phyloP scores from a whole-genome alignment of 2,888 invertebrate genomes.

The Cataglyphis cursor region DNA sequence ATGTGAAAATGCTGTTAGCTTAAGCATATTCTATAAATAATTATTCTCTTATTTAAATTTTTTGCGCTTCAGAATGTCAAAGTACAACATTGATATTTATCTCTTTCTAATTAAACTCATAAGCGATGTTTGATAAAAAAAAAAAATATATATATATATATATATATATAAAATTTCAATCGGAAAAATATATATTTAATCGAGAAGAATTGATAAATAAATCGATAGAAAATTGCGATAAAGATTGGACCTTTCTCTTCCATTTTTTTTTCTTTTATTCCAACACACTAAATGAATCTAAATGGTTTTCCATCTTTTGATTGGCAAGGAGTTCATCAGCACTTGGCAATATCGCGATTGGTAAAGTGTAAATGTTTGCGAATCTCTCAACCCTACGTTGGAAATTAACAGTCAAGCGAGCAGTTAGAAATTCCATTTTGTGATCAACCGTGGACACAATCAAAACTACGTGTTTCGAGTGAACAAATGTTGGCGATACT shows the following conservation, averaged over 20 bases:
- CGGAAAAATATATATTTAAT: not conserved
- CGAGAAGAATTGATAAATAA: not conserved
- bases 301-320: constrained; percentile 12
- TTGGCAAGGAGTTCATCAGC: not conserved
- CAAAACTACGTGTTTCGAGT: not conserved
- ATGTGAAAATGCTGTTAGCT: not conserved
- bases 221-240: not conserved
- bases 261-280: not conserved
- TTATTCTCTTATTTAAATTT: not conserved
- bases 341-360: constrained; percentile 19
- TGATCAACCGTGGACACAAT: not conserved
- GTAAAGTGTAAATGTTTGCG: constrained; percentile 35
- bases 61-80: not conserved
- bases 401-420: constrained; percentile 39
- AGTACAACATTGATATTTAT: not conserved
- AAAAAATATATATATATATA: not conserved
- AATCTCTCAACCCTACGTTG: constrained; percentile 21
- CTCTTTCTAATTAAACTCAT: not conserved
- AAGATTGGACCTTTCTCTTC: not conserved
- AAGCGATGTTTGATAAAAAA: not conserved
- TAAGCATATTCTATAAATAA: not conserved
- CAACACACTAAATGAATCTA: not conserved
- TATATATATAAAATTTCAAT: not conserved
- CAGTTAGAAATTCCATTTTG: constrained; percentile 41
- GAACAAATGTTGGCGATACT: not conserved